Base-by-base conservation (phyloP, 1,140 invertebrate species). In the Lepidurus apus region DNA sequence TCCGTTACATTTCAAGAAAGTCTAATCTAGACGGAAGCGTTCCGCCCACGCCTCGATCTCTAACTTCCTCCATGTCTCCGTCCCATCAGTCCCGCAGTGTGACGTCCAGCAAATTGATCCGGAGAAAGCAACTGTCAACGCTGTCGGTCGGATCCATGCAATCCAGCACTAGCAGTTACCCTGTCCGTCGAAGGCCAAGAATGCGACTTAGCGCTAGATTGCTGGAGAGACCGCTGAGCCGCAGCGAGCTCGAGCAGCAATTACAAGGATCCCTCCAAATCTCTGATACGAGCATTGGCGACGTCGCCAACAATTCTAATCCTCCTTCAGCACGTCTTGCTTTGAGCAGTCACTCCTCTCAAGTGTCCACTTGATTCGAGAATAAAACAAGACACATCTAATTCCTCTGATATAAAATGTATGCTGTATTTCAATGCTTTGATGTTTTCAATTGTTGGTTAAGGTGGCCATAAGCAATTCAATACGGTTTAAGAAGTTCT, bases 401-500 rank as follows among this genome's bases (percentile, higher is more conserved):
- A 65, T 7, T 75, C 17, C 17, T 24, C 34, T 43, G 10, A 13
- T 74, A 74, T 13, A 42, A 75, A 43, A 42, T 24, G 13, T 42
- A 24, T 4, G n/a, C 74, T 75, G 17, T 42, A 17, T 75, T 75
- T 17, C 43, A n/a, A 75, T 43, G 17, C 34, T 43, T 24, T 24
- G n/a, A 45, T 77, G 43, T 45, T 77, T 47, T 47, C 24, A 45
- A 42, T 43, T 77, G 80, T 89, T 91, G 7, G 91, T 95, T 17
- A 96, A 86, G 81, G 93, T 93, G 26, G 96, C 95, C 95, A 98
- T 97, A 7, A 98, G 88, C 80, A 97, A 88, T 88, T 98, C 96
- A 91, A 98, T 95, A 89, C 98, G 98, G 82, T 96, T 96, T 1
- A 97, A 87, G 84, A 98, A 97, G 87, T 97, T 98, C 83, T 94